These are phyloP conservation scores for Balaeniceps rex DNA, from an alignment of 2,113 vertebrate species.

Conservation along the genomic window DNA sequence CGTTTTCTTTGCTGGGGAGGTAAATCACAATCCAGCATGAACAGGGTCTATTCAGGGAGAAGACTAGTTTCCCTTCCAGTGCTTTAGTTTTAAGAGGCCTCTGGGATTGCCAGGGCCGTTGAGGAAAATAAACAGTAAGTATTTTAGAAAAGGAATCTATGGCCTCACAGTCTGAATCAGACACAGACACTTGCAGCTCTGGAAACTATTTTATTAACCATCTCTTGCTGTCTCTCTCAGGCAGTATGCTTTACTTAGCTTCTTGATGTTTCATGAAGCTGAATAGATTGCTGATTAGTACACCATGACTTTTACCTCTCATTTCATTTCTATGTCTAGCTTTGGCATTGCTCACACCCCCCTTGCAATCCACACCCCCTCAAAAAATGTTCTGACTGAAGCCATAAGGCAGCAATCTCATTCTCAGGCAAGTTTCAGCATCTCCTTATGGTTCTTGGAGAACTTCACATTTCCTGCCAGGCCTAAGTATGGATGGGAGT, in stretches of 20 bases:
- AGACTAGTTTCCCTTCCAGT: neutral
- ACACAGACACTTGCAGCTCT: neutral
- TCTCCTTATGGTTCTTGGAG: conserved; percentile 51
- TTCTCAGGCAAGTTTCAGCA: conserved; percentile 29
- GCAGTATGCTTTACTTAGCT: neutral
- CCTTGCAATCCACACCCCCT: conserved; percentile 21
- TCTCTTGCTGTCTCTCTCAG: neutral
- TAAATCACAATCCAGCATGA: neutral
- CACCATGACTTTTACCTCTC: conserved; percentile 21
- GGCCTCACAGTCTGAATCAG: neutral
- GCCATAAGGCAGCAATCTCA: conserved; percentile 59
- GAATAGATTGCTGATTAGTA: conserved; percentile 25
- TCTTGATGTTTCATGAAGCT: neutral
- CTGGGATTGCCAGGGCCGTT: neutral
- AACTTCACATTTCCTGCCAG: conserved; percentile 51
- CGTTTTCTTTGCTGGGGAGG: neutral
- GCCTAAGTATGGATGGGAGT: conserved; percentile 34
- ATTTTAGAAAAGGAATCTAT: neutral
- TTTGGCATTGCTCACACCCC: neutral
- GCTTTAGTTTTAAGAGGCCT: neutral
- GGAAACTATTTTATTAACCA: neutral
- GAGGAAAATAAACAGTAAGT: neutral
- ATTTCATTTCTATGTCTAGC: conserved; percentile 18
- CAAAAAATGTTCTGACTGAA: conserved; percentile 65
- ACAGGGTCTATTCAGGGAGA: neutral